Conservation (phyloP, 1,140 invertebrate species). For the Venturia canescens region DNA sequence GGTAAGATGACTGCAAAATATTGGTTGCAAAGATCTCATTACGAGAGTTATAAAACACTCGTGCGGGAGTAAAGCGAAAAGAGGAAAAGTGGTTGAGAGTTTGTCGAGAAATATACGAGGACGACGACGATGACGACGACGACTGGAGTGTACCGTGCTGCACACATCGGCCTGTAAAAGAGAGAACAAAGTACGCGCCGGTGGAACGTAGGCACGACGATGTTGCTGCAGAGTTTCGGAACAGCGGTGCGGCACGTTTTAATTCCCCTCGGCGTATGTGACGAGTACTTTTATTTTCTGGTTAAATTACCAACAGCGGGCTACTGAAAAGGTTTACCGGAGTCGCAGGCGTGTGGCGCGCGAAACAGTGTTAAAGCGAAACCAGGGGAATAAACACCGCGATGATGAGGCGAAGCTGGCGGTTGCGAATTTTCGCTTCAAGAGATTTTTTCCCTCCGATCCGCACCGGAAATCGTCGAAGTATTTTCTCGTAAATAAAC, state of each 20-base stretch:
- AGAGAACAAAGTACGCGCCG: background rate
- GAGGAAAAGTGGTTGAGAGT: background rate
- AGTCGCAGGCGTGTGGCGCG: background rate
- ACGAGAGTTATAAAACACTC: background rate
- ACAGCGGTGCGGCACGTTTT: background rate
- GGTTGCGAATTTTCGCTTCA: too few relatives aligned
- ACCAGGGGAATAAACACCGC: too few relatives aligned
- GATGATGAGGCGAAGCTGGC: too few relatives aligned
- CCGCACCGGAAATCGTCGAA: too few relatives aligned
- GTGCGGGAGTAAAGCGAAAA: background rate
- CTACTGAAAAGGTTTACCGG: background rate
- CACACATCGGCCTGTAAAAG: slow-evolving; percentile 6
- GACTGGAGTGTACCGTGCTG: background rate
- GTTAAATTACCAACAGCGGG: background rate
- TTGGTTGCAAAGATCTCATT: background rate
- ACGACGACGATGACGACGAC: background rate
- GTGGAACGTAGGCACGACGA: background rate
- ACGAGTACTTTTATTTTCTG: background rate
- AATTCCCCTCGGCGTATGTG: background rate
- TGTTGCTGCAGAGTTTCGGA: slow-evolving; percentile 1
- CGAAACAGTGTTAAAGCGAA: background rate
- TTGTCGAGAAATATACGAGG: background rate
- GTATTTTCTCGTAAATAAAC: too few relatives aligned
- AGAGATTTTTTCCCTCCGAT: too few relatives aligned
- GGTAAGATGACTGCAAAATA: background rate